Evolutionary conservation across 2,888 invertebrate genomes (phyloP).

Genomic region (Smittia aterrima): DNA sequence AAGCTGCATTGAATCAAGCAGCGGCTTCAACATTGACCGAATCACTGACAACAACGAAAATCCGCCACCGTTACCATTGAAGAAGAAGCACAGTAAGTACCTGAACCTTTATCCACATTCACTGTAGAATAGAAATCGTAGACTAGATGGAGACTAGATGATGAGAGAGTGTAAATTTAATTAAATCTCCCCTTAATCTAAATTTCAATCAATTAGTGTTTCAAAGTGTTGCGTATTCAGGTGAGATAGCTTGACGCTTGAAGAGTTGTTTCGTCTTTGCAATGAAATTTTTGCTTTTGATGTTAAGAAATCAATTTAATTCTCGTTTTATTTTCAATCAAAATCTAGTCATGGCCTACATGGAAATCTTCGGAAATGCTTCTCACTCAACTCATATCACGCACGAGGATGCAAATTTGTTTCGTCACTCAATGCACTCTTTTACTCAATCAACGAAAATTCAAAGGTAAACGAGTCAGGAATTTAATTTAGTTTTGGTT

Average conservation of each 20-base stretch:
- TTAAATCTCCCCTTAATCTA: constrained; percentile 47
- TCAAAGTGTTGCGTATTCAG: constrained; percentile 94
- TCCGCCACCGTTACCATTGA: constrained; percentile 88
- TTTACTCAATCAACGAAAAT: constrained; percentile 49
- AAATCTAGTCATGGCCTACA: constrained; percentile 85
- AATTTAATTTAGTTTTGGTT: constrained; percentile 52
- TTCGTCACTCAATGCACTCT: constrained; percentile 84
- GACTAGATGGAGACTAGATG: constrained; percentile 50
- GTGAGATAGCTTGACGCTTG: constrained; percentile 61
- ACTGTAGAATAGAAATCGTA: neutral
- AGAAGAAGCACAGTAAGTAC: constrained; percentile 93
- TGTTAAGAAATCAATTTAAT: neutral
- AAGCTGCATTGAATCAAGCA: constrained; percentile 23
- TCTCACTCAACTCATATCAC: constrained; percentile 71
- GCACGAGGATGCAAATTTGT: constrained; percentile 62
- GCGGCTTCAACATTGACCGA: neutral
- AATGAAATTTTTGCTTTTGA: neutral
- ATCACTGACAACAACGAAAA: constrained; percentile 58
- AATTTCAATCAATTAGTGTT: constrained; percentile 67
- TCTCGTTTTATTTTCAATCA: neutral
- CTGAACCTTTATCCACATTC: constrained; percentile 17
- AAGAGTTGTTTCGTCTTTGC: no score
- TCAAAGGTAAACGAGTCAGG: constrained; percentile 46
- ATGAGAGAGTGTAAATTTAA: neutral
- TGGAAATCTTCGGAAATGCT: constrained; percentile 93